phyloP scores from a whole-genome alignment of 2,797 vertebrate species.

The Dallia pectoralis region DNA sequence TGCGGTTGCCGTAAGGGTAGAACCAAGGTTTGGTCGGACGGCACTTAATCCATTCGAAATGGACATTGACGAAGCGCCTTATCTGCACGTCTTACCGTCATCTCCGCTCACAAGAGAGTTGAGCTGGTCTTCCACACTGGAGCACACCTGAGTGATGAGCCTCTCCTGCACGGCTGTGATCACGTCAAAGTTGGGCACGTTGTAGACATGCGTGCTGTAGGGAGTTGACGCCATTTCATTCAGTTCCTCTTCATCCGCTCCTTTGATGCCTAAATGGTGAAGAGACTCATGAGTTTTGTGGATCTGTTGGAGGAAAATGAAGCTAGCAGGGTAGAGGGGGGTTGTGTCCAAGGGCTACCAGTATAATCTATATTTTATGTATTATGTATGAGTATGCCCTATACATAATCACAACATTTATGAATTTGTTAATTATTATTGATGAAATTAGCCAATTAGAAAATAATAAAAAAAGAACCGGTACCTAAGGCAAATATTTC shows the following conservation, averaged over 20 bases:
- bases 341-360: too few species aligned
- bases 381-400: too few species aligned
- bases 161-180: constrained; percentile 90
- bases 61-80: neutral
- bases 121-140: constrained; percentile 92
- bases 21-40: neutral
- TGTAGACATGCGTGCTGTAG: constrained; percentile 90
- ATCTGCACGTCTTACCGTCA: constrained; percentile 81
- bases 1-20: neutral
- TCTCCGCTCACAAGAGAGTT: constrained; percentile 86
- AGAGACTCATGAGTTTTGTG: neutral
- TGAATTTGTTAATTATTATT: too few species aligned
- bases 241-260: constrained; percentile 95
- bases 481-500: constrained; percentile 97
- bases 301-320: too few species aligned
- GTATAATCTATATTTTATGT: too few species aligned
- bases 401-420: too few species aligned
- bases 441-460: too few species aligned
- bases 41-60: neutral
- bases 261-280: constrained; percentile 89
- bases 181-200: constrained; percentile 91
- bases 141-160: constrained; percentile 92
- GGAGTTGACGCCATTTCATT: constrained; percentile 94
- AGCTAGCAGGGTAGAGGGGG: too few species aligned
- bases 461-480: too few species aligned